These are phyloP conservation scores for Eleutherodactylus coqui DNA, from an alignment of 2,797 vertebrate genomes.

Conservation along the genomic window DNA sequence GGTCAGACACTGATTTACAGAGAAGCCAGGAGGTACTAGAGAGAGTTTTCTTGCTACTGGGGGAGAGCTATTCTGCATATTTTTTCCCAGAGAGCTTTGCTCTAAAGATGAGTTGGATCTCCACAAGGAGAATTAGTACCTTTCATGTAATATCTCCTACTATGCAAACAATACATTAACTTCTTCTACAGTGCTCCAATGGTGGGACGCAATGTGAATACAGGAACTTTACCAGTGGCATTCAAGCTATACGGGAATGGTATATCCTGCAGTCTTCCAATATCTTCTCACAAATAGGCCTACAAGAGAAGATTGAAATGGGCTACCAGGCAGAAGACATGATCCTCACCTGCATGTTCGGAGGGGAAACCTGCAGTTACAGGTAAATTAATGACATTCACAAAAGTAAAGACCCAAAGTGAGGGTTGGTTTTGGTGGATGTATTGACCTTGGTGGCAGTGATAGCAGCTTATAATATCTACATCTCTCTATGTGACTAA, in stretches of 20 bases:
- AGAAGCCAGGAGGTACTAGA: background rate
- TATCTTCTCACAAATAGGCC: constrained; percentile 74
- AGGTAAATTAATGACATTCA: constrained; percentile 66
- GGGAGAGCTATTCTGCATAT: background rate
- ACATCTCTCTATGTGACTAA: too few species aligned
- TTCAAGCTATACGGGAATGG: constrained; percentile 78
- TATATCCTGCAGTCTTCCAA: constrained; percentile 79
- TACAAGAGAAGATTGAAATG: constrained; percentile 71
- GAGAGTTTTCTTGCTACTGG: background rate
- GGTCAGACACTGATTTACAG: background rate
- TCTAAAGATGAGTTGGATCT: background rate
- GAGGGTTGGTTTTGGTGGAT: too few species aligned
- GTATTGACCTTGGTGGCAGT: too few species aligned
- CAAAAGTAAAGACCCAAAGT: too few species aligned
- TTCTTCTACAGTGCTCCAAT: constrained; percentile 73
- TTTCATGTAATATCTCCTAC: background rate
- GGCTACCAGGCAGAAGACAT: constrained; percentile 76
- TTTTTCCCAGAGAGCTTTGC: background rate
- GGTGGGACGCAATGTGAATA: constrained; percentile 71
- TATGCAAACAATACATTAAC: background rate
- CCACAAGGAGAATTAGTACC: background rate
- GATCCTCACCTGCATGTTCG: constrained; percentile 80
- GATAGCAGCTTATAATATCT: too few species aligned
- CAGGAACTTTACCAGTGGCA: constrained; percentile 77
- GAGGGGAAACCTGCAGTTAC: constrained; percentile 77